Evolutionary conservation across 2,113 vertebrate genomes (phyloP).

Genomic region (Tiliqua scincoides): DNA sequence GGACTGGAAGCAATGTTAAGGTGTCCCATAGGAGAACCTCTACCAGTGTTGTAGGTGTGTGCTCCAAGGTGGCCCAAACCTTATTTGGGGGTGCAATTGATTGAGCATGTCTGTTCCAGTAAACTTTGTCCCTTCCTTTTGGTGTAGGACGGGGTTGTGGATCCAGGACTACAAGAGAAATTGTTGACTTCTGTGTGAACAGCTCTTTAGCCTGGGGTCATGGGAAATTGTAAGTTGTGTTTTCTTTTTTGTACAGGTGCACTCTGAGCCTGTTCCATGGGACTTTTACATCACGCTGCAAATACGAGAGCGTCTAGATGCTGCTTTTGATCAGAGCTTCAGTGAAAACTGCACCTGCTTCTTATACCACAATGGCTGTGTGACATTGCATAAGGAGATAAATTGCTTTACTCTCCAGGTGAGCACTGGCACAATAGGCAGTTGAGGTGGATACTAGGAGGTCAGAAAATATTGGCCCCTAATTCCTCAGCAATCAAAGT

Average conservation of each 20-base stretch:
- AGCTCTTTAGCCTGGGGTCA: neutral
- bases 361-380: conserved; percentile 79
- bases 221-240: conserved; percentile 28
- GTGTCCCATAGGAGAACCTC: no score
- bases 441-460: neutral
- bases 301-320: conserved; percentile 73
- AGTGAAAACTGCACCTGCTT: conserved; percentile 73
- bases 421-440: fast-evolving
- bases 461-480: neutral
- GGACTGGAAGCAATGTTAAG: no score
- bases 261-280: conserved; percentile 80
- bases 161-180: no score
- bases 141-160: no score
- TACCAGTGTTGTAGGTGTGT: no score
- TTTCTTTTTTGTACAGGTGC: conserved; percentile 73
- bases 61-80: no score
- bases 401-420: conserved; percentile 74
- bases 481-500: neutral
- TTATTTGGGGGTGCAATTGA: no score
- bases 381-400: conserved; percentile 68
- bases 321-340: conserved; percentile 69
- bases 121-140: no score
- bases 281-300: conserved; percentile 83
- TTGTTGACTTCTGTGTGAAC: neutral
- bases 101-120: no score